These are phyloP conservation scores for Drosophila bunnanda DNA, from an alignment of 2,888 invertebrate genomes.

Conservation along the genomic window DNA sequence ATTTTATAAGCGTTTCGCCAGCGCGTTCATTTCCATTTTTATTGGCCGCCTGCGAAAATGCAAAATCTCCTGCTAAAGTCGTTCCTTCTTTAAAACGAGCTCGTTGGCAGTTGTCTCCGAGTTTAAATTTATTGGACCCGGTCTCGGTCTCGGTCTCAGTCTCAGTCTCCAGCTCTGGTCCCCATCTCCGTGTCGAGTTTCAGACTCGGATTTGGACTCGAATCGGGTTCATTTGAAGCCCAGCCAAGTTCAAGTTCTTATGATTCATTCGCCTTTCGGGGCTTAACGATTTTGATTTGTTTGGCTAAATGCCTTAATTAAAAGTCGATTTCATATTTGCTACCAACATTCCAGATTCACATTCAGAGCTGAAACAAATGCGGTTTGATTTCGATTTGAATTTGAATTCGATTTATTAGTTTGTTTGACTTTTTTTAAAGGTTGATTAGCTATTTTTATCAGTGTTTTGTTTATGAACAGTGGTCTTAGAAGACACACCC, in stretches of 20 bases:
- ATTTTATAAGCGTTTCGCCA: conserved; percentile 81
- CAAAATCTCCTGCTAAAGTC: conserved; percentile 47
- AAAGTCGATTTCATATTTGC: conserved; percentile 75
- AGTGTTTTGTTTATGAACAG: neutral
- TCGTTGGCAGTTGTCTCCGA: conserved; percentile 69
- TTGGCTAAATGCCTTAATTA: conserved; percentile 77
- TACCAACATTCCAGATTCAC: conserved; percentile 66
- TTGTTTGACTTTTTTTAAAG: neutral
- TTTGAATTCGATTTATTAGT: conserved; percentile 35
- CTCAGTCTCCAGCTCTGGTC: conserved; percentile 1
- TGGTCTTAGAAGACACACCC: conserved; percentile 24
- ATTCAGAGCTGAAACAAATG: conserved; percentile 39
- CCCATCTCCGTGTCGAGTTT: neutral
- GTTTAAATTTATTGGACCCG: conserved; percentile 70
- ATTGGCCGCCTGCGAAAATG: conserved; percentile 79
- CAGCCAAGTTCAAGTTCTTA: conserved; percentile 52
- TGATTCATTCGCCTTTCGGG: conserved; percentile 60
- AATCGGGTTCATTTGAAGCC: conserved; percentile 46
- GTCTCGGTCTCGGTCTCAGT: conserved; percentile 13
- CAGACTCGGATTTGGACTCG: neutral
- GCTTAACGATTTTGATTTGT: conserved; percentile 38
- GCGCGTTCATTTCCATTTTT: conserved; percentile 80
- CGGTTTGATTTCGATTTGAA: conserved; percentile 40
- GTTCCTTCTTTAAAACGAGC: conserved; percentile 67
- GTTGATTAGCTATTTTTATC: conserved; percentile 30